Evolutionary conservation across 1,140 invertebrate species (phyloP), one percentile per base, ranked within the genome.

Genomic region (Harlomillsia oculata): DNA sequence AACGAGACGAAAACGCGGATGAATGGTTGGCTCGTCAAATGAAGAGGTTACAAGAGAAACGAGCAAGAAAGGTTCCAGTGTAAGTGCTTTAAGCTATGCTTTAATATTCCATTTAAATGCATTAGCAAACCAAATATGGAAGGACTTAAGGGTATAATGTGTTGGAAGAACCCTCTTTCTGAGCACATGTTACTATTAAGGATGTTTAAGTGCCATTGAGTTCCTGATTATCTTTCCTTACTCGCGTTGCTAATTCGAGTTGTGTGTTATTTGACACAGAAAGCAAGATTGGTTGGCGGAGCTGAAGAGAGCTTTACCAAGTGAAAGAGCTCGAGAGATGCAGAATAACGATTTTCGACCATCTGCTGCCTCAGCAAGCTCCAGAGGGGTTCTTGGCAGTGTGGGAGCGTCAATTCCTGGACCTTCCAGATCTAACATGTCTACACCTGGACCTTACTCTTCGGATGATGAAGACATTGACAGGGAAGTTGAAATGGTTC

Each of bases 21-120:
- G 63, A 59, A n/a, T 65, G 63, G 63, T 44, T 65, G n/a, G 49
- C 48, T 14, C 56, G 53, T 18, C 63, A 65, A 37, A 60, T 59
- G 63, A 30, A 54, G n/a, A 52, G 60, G 29, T 41, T 65, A 26
- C 48, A 65, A 34, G 51, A 61, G 30, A 64, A 64, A 37, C 36
- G 59, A 62, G 51, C 60, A 13, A 39, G 45, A 14, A 56, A 40
- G 41, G 28, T 54, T 25, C 40, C 29, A 2, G 34, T 25, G 43
- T 56, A 39, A 55, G 29, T 11, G 13, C 25, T 32, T 20, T 20
- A 37, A n/a, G 20, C n/a, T n/a, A n/a, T n/a, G n/a, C n/a, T n/a
- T n/a, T n/a, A n/a, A n/a, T n/a, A n/a, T n/a, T n/a, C n/a, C n/a
- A n/a, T n/a, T n/a, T n/a, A n/a, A n/a, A n/a, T n/a, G n/a, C n/a